These are phyloP conservation scores for Phodopus roborovskii DNA, from an alignment of 2,113 vertebrate genomes.

Conservation along the genomic window DNA sequence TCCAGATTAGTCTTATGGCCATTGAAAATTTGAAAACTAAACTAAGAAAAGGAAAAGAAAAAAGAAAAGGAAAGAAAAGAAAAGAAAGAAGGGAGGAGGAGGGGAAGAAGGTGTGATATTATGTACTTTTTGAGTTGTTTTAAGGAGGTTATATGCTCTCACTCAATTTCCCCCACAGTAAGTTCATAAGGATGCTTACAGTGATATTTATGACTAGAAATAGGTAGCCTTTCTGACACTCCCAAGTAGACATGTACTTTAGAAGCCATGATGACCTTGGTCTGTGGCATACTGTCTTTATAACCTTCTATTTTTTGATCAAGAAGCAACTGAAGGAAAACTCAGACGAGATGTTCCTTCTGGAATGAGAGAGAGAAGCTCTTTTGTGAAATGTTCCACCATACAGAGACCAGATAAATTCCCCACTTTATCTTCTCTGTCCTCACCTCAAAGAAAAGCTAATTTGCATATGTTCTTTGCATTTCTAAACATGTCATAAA, in stretches of 20 bases:
- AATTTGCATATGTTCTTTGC: conserved; percentile 40
- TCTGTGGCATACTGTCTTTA: conserved; percentile 60
- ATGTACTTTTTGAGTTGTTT: neutral
- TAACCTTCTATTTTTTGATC: conserved; percentile 55
- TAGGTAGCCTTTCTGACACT: conserved; percentile 48
- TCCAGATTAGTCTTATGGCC: neutral
- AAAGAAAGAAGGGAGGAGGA: too few relatives aligned
- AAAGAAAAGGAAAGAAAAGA: neutral
- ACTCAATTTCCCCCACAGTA: neutral
- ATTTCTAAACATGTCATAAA: conserved; percentile 69
- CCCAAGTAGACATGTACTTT: conserved; percentile 24
- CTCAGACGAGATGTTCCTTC: conserved; percentile 23
- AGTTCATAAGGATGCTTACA: conserved; percentile 11
- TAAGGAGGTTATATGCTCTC: neutral
- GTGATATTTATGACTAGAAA: conserved; percentile 25
- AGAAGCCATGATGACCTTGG: conserved; percentile 24
- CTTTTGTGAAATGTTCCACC: neutral
- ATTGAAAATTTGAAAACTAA: conserved; percentile 8
- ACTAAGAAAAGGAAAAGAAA: neutral
- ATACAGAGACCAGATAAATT: neutral
- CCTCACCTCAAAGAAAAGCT: conserved; percentile 15
- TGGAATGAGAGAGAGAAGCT: neutral
- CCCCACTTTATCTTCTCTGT: conserved; percentile 22
- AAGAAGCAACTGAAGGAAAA: conserved; percentile 51
- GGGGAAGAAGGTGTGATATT: neutral